Conservation (phyloP, 2,888 invertebrate species). For the Rhopalosiphum nymphaeae region DNA sequence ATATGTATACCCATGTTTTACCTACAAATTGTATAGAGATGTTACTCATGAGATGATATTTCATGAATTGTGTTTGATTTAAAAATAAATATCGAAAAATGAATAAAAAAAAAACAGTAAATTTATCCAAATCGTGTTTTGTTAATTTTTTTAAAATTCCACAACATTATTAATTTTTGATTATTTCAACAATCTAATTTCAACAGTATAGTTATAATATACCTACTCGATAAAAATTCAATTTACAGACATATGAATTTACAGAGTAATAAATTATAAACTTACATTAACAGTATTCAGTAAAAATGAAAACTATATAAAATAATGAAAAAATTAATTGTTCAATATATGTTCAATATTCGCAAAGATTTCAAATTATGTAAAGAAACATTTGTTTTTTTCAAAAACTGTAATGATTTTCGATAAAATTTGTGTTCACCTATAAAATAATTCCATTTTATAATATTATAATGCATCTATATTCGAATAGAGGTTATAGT, state of each 20-base stretch:
- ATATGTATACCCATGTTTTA: background rate
- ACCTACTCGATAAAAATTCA: background rate
- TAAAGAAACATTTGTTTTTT: background rate
- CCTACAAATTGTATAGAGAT: background rate
- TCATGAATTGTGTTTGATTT: background rate
- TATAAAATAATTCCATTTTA: background rate
- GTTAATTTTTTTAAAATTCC: background rate
- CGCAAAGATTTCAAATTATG: background rate
- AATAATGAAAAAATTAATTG: background rate
- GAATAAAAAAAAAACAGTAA: background rate
- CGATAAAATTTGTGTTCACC: background rate
- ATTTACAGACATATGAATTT: background rate
- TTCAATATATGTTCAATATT: too few relatives aligned
- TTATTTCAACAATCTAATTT: background rate
- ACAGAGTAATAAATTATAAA: background rate
- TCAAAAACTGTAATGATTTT: background rate
- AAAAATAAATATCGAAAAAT: background rate
- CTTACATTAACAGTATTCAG: background rate
- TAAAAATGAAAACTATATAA: background rate
- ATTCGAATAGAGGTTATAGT: background rate
- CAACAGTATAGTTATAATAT: background rate
- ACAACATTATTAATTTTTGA: too few relatives aligned
- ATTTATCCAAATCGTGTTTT: background rate
- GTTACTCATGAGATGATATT: background rate
- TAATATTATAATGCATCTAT: background rate